phyloP scores from a whole-genome alignment of 2,888 invertebrate genomes.

The Stenurella melanura region DNA sequence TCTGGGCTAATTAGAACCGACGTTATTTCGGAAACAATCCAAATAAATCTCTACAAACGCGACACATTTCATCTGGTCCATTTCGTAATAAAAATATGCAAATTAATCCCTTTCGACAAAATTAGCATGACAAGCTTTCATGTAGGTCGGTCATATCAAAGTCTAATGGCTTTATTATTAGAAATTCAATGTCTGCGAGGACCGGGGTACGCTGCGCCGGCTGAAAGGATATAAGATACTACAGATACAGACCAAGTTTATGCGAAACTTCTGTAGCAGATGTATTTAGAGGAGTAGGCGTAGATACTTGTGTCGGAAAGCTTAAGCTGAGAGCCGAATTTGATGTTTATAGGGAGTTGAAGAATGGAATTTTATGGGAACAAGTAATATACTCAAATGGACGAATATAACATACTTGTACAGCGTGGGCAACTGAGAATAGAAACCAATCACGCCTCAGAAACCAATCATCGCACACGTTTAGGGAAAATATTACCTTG shows the following conservation, averaged over 20 bases:
- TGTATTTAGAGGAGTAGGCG: not conserved
- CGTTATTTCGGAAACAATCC: not conserved
- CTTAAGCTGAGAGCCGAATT: not conserved
- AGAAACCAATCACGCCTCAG: too few relatives aligned
- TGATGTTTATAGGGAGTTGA: too few relatives aligned
- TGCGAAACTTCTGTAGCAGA: not conserved
- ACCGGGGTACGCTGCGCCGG: too few relatives aligned
- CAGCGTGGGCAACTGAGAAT: too few relatives aligned
- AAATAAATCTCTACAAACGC: not conserved
- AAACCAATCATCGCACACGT: too few relatives aligned
- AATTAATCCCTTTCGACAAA: not conserved
- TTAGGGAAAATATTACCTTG: too few relatives aligned
- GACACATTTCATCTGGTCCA: not conserved
- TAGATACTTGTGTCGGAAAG: not conserved
- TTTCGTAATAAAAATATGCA: conserved; percentile 1
- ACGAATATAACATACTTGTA: too few relatives aligned
- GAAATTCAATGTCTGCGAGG: conserved; percentile 23
- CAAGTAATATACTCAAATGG: too few relatives aligned
- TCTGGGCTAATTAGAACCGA: not conserved
- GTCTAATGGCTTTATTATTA: conserved; percentile 36
- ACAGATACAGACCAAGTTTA: not conserved
- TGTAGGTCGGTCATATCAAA: conserved; percentile 32
- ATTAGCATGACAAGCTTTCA: conserved; percentile 29
- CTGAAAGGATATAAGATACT: conserved; percentile 1
- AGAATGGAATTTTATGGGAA: too few relatives aligned